Evolutionary conservation across 2,888 invertebrate species (phyloP).

Genomic region (Fragum sueziense): DNA sequence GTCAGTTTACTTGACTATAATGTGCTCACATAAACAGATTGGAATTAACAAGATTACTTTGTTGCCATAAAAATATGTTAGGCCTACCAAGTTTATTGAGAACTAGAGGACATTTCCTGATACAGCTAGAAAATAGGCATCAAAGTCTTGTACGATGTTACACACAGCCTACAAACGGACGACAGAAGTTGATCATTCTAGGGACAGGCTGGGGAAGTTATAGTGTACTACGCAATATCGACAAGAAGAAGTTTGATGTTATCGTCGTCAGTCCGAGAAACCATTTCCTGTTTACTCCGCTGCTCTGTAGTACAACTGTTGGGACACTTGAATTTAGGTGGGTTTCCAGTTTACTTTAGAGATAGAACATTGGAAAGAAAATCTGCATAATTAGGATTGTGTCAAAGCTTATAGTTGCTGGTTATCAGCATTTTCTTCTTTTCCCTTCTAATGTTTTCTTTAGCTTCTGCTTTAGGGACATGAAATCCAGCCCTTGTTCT

Average conservation of each 20-base stretch:
- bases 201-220: conserved; percentile 83
- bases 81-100: neutral
- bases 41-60: too few relatives aligned
- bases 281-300: conserved; percentile 83
- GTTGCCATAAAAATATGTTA: too few relatives aligned
- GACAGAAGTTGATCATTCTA: conserved; percentile 79
- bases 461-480: neutral
- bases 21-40: too few relatives aligned
- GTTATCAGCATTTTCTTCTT: neutral
- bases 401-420: neutral
- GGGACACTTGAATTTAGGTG: conserved; percentile 82
- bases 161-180: conserved; percentile 19
- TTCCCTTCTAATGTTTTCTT: neutral
- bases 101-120: neutral
- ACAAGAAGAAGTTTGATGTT: conserved; percentile 80
- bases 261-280: conserved; percentile 82
- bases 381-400: neutral
- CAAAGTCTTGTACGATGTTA: neutral
- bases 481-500: neutral
- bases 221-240: conserved; percentile 79
- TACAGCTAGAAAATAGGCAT: neutral
- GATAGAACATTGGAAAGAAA: neutral
- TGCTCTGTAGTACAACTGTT: conserved; percentile 82
- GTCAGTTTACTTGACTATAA: too few relatives aligned
- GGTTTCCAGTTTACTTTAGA: neutral